These are phyloP conservation scores for Psix sp. DNA, from an alignment of 1,140 invertebrate genomes.

Conservation along the genomic window DNA sequence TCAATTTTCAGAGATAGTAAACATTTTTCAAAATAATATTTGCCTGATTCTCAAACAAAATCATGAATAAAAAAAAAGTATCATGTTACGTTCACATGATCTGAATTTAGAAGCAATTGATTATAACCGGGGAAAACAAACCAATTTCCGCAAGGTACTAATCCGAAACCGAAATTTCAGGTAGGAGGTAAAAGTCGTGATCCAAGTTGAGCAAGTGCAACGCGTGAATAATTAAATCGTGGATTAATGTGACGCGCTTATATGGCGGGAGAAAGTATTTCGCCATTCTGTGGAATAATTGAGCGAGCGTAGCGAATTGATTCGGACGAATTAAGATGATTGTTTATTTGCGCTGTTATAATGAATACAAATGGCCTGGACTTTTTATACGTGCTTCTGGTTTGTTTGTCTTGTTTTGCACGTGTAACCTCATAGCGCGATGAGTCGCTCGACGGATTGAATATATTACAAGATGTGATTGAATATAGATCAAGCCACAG, in stretches of 20 bases:
- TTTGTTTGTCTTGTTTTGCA: neutral
- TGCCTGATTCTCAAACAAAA: too few relatives aligned
- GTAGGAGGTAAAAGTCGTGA: slow-evolving; percentile 35
- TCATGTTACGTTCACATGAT: too few relatives aligned
- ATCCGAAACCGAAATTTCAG: slow-evolving; percentile 28
- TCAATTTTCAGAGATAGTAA: too few relatives aligned
- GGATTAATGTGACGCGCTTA: slow-evolving; percentile 35
- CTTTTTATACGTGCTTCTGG: neutral
- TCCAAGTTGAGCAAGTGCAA: slow-evolving; percentile 37
- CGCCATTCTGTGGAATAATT: slow-evolving; percentile 37
- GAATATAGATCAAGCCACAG: slow-evolving; percentile 30
- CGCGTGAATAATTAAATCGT: slow-evolving; percentile 50
- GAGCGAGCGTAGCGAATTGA: slow-evolving; percentile 7
- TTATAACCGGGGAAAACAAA: too few relatives aligned
- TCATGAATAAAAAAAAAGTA: too few relatives aligned
- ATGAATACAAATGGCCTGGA: too few relatives aligned
- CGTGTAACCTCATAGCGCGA: too few relatives aligned
- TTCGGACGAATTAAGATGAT: slow-evolving; percentile 9
- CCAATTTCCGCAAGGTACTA: slow-evolving; percentile 20
- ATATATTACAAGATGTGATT: slow-evolving; percentile 30
- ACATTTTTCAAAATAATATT: too few relatives aligned
- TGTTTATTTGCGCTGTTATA: neutral
- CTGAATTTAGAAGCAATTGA: too few relatives aligned
- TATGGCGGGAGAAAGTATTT: slow-evolving; percentile 44
- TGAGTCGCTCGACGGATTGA: slow-evolving; percentile 6